Evolutionary conservation across 2,113 vertebrate species (phyloP).

Genomic region (Esox niger): DNA sequence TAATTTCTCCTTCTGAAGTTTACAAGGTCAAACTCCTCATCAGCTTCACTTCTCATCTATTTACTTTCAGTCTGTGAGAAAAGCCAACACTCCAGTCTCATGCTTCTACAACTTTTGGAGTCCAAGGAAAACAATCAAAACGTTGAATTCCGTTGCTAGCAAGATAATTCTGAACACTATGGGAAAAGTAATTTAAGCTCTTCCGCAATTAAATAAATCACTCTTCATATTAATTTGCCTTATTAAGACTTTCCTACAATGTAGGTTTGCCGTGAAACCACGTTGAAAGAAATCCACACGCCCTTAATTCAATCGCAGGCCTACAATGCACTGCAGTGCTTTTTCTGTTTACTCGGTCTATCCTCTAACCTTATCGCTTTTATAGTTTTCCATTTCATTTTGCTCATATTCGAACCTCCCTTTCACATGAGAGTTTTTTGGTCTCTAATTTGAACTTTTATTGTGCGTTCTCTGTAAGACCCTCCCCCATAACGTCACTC

Average conservation of each 20-base stretch:
- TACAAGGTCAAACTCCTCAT: not conserved
- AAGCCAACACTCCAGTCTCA: not conserved
- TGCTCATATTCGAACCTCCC: not conserved
- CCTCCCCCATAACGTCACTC: conserved; percentile 31
- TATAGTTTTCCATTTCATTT: not conserved
- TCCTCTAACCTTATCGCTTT: not conserved
- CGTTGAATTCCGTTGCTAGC: not conserved
- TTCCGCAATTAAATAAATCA: not conserved
- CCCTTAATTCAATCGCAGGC: no score
- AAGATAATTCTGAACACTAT: not conserved
- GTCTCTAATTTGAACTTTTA: not conserved
- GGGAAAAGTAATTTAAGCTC: not conserved
- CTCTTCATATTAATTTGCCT: not conserved
- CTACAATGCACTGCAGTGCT: no score
- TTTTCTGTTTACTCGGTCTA: not conserved
- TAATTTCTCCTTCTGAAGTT: no score
- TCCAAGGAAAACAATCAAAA: not conserved
- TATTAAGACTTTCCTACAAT: not conserved
- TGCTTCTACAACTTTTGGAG: not conserved
- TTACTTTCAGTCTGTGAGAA: not conserved
- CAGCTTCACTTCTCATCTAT: not conserved
- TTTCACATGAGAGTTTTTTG: not conserved
- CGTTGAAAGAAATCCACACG: not conserved
- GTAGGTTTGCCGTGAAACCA: no score
- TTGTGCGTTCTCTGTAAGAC: not conserved